These are phyloP conservation scores for Drosophila melanica DNA, from an alignment of 1,140 invertebrate species.

Conservation along the genomic window DNA sequence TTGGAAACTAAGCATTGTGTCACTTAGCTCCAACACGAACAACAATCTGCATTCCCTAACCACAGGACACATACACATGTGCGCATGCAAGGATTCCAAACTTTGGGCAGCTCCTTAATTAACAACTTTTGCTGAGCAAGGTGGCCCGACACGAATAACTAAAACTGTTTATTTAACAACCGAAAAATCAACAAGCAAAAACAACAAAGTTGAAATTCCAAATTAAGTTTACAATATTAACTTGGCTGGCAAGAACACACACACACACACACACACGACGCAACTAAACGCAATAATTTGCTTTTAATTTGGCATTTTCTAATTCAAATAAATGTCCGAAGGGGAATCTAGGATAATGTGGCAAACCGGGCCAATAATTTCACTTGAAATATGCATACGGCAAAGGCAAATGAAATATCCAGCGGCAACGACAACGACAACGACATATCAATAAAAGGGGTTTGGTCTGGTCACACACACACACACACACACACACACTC, in stretches of 20 bases:
- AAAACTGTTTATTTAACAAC: slow-evolving; percentile 56
- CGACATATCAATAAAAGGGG: slow-evolving; percentile 75
- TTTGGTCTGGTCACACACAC: slow-evolving; percentile 18
- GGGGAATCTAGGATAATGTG: slow-evolving; percentile 2
- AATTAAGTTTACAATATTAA: slow-evolving; percentile 42
- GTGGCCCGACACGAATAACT: slow-evolving; percentile 42
- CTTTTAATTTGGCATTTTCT: slow-evolving; percentile 76
- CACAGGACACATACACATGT: slow-evolving; percentile 9
- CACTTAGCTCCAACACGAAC: background rate
- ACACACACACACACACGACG: slow-evolving; percentile 16
- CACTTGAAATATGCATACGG: slow-evolving; percentile 61
- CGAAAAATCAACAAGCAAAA: slow-evolving; percentile 46
- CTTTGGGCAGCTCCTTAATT: slow-evolving; percentile 66
- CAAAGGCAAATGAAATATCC: slow-evolving; percentile 65
- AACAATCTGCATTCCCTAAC: slow-evolving; percentile 11
- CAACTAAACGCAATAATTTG: slow-evolving; percentile 74
- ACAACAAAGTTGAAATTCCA: slow-evolving; percentile 23
- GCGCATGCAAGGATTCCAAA: slow-evolving; percentile 42
- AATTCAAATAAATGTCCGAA: slow-evolving; percentile 46
- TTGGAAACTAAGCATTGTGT: slow-evolving; percentile 20
- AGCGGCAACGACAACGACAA: slow-evolving; percentile 8
- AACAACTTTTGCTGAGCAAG: slow-evolving; percentile 57
- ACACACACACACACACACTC: slow-evolving; percentile 1
- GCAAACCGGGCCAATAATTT: slow-evolving; percentile 62
- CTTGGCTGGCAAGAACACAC: slow-evolving; percentile 12